Evolutionary conservation across 1,140 invertebrate genomes (phyloP).

Genomic region (Drosophila truncata): DNA sequence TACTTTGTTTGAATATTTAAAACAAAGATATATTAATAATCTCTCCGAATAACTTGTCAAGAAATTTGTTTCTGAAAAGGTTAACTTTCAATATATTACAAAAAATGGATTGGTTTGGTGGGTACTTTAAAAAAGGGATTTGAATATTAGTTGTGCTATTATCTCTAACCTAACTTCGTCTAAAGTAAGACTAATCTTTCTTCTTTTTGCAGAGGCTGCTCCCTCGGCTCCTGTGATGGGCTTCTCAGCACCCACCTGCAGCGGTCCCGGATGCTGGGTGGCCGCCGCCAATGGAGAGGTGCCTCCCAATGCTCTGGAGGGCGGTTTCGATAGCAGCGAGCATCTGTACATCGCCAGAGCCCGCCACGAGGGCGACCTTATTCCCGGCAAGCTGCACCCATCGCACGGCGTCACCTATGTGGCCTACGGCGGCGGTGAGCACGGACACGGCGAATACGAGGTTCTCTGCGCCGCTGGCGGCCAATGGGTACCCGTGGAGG

Average conservation of each 20-base stretch:
- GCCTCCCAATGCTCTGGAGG: conserved; percentile 90
- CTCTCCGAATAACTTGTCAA: not conserved
- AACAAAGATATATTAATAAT: not conserved
- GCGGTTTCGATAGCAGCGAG: conserved; percentile 90
- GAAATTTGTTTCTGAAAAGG: not conserved
- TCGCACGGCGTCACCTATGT: conserved; percentile 91
- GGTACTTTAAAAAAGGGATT: not conserved
- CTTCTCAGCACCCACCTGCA: conserved; percentile 62
- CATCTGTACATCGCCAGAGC: conserved; percentile 91
- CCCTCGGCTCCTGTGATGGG: conserved; percentile 66
- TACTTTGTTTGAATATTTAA: not conserved
- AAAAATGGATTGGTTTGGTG: conserved; percentile 2
- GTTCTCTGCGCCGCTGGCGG: conserved; percentile 88
- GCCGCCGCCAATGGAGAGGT: conserved; percentile 88
- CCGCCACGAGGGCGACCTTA: conserved; percentile 90
- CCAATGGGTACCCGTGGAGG: conserved; percentile 88
- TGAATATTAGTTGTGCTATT: not conserved
- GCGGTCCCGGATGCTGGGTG: conserved; percentile 88
- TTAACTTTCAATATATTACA: not conserved
- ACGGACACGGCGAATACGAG: conserved; percentile 91
- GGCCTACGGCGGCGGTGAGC: conserved; percentile 92
- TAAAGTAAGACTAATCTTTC: not conserved
- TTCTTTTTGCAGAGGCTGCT: conserved; percentile 38
- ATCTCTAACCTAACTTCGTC: no score
- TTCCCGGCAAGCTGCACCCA: conserved; percentile 91